Conservation (phyloP, 2,797 vertebrate genomes). For the Periparus ater region DNA sequence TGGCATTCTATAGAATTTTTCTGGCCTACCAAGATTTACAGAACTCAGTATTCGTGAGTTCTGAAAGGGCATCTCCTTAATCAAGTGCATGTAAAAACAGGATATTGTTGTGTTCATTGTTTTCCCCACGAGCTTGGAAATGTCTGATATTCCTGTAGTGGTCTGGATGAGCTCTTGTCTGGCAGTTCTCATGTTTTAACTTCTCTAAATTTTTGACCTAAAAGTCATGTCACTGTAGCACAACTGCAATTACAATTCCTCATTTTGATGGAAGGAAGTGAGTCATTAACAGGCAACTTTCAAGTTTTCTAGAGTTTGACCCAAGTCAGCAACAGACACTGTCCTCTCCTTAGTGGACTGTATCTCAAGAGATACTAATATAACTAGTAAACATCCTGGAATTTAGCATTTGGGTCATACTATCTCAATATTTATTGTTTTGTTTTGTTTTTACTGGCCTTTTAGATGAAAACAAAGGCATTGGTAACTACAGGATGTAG, state of each 20-base stretch:
- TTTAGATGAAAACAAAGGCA: neutral
- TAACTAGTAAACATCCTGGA: neutral
- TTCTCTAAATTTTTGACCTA: conserved; percentile 32
- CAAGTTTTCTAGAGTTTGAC: neutral
- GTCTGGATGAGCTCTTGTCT: conserved; percentile 3
- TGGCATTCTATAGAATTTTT: neutral
- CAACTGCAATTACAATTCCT: conserved; percentile 2
- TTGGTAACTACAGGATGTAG: neutral
- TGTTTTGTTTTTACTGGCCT: neutral
- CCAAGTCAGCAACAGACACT: neutral
- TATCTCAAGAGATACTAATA: neutral
- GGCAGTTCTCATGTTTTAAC: neutral
- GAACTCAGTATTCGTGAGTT: neutral
- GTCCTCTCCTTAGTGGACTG: neutral
- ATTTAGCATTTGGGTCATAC: neutral
- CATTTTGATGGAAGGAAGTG: conserved; percentile 25
- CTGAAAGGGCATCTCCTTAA: neutral
- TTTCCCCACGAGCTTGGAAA: neutral
- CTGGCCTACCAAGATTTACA: neutral
- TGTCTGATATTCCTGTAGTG: neutral
- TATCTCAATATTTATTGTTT: neutral
- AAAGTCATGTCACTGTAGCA: neutral
- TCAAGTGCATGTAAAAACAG: neutral
- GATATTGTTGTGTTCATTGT: neutral
- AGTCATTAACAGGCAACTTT: neutral